phyloP scores from a whole-genome alignment of 2,797 vertebrate species.

The Carduelis carduelis region DNA sequence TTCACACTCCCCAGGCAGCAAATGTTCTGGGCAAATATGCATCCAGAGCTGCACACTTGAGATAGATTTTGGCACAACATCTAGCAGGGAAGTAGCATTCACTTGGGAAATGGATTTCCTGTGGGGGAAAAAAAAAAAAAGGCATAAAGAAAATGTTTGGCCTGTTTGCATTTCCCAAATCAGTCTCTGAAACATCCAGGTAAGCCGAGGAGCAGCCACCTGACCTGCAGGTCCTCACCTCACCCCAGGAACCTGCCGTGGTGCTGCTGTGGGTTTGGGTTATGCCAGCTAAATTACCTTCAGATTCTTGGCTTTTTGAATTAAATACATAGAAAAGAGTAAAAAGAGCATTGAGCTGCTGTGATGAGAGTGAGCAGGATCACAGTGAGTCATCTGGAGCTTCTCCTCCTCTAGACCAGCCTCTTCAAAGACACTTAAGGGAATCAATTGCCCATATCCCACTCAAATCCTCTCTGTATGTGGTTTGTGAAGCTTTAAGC shows the following conservation, averaged over 20 bases:
- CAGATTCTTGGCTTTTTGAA: neutral
- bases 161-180: neutral
- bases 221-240: neutral
- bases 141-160: neutral
- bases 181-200: neutral
- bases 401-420: neutral
- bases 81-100: neutral
- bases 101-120: neutral
- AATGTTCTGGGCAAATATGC: neutral
- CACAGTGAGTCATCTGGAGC: neutral
- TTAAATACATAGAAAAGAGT: neutral
- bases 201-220: neutral
- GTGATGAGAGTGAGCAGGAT: neutral
- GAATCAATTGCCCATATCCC: constrained; percentile 41
- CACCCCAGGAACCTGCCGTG: neutral
- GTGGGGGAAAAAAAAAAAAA: fast-evolving
- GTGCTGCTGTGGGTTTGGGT: neutral
- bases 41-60: neutral
- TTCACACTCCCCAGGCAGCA: neutral
- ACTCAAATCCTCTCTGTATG: constrained; percentile 15
- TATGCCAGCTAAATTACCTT: neutral
- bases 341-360: neutral
- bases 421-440: constrained; percentile 43
- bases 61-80: neutral
- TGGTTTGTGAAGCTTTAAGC: constrained; percentile 36